Base-by-base conservation (phyloP, 2,797 vertebrate species). In the Gephyroberyx darwinii region DNA sequence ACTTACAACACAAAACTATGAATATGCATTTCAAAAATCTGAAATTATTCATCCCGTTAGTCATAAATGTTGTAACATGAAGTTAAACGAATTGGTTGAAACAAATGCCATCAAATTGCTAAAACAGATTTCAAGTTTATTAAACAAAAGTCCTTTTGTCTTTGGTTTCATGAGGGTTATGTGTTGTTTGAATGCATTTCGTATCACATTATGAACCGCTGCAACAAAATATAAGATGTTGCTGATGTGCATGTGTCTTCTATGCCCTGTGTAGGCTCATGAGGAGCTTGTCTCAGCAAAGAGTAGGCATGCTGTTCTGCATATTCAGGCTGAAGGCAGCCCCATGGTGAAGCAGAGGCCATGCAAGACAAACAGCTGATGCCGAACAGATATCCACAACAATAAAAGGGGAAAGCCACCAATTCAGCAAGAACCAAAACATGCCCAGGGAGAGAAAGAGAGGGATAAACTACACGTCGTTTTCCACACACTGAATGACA, bases 281-380 rank as follows among this genome's bases (percentile, higher is more conserved):
- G n/a, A 37, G 50, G 59, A 77, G 48, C 16, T 56, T 68, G 58
- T 45, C 50, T 65, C 19, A 48, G 65, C 41, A 52, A 65, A 76
- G 41, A 45, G 37, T 37, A 61, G 37, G 52, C 80, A 81, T 80
- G 79, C 82, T 74, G 71, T 64, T 77, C 69, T 86, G 84, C 82
- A 90, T 82, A 87, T 88, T 84, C 78, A 89, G 71, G 69, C 76
- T 45, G 45, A 55, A 74, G 43, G 73, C 77, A 70, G 75, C 69
- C 69, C 63, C 54, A 52, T 56, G 74, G 69, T 59, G 78, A 59
- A 71, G 77, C 77, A 26, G 59, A 71, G 22, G 35, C 69, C 88
- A 85, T 90, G 90, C 88, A 77, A 76, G 69, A 84, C 78, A 84
- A 84, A 83, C 59, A 41, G 37, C 59, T 22, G 58, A 53, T 47